phyloP scores from a whole-genome alignment of 2,888 invertebrate genomes.

The Falcaria lacertinaria region DNA sequence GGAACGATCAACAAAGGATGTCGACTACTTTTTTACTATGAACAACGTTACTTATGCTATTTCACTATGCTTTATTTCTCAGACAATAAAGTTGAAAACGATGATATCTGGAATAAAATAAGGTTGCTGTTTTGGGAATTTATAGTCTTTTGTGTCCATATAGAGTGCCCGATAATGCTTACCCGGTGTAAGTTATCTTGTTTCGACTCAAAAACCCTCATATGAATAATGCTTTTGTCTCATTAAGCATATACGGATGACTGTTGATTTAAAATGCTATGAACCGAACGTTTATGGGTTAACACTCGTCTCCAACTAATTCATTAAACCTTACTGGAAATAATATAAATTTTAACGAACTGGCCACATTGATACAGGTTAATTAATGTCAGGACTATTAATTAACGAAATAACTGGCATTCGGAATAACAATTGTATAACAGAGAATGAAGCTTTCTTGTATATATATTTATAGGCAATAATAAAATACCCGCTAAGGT shows the following conservation, averaged over 20 bases:
- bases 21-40: constrained; percentile 22
- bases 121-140: constrained; percentile 41
- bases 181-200: constrained; percentile 66
- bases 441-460: neutral
- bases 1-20: constrained; percentile 25
- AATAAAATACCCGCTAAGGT: no score
- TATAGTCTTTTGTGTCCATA: constrained; percentile 63
- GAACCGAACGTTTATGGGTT: constrained; percentile 26
- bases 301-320: constrained; percentile 26
- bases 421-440: neutral
- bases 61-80: neutral
- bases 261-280: constrained; percentile 52
- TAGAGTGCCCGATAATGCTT: constrained; percentile 60
- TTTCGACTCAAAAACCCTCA: constrained; percentile 48
- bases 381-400: neutral
- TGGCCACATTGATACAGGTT: neutral
- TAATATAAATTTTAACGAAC: constrained; percentile 9
- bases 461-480: no score
- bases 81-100: neutral
- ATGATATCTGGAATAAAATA: neutral
- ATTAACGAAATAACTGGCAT: neutral
- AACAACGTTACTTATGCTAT: constrained; percentile 3
- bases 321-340: constrained; percentile 24
- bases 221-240: constrained; percentile 68
- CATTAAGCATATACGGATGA: constrained; percentile 64